Base-by-base conservation (phyloP, 2,113 vertebrate genomes). In the Pelecanoides urinatrix region DNA sequence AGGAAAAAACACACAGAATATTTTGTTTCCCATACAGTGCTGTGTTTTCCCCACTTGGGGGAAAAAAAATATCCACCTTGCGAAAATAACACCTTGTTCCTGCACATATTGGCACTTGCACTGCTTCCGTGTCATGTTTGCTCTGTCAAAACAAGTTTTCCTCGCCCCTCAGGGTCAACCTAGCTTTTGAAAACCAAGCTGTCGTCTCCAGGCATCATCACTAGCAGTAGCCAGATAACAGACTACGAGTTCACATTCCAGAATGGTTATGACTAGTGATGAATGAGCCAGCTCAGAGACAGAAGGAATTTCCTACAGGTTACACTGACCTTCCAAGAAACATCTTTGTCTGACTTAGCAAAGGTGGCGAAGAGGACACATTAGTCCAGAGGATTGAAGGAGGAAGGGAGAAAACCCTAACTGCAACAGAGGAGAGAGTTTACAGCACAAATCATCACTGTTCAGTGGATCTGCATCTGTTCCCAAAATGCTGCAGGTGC, bases 131-230 rank as follows among this genome's bases (percentile, higher is more conserved):
- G 36, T 91, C 88, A 90, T 80, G 73, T 94, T 84, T 89, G 85
- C 73, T 87, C 70, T 90, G 92, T 97, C 96, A 95, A 94, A 97
- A 97, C 96, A 97, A 97, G 96, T 94, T 95, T 93, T 87, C 94
- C 91, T 94, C 74, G 3, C 79, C 97, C 97, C 89, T 83, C 16
- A 26, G 96, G 97, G 94, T 97, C 97, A 96, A 85, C 81, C 77
- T 47, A 80, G 40, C 91, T 96, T 97, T 96, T 96, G 95, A 95
- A 97, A 96, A 97, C 73, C 77, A 79, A 97, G 94, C 96, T 96
- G 96, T 96, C 91, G 27, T 96, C 96, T 95, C 78, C 77, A 89
- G 94, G 97, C 87, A 96, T 95, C 90, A 82, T 96, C 92, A 66
- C 36, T 50, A 83, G 79, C 83, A 88, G 96, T 94, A 94, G 94